Evolutionary conservation across 1,140 invertebrate genomes (phyloP).

Genomic region (Pseudomyrmex gracilis): DNA sequence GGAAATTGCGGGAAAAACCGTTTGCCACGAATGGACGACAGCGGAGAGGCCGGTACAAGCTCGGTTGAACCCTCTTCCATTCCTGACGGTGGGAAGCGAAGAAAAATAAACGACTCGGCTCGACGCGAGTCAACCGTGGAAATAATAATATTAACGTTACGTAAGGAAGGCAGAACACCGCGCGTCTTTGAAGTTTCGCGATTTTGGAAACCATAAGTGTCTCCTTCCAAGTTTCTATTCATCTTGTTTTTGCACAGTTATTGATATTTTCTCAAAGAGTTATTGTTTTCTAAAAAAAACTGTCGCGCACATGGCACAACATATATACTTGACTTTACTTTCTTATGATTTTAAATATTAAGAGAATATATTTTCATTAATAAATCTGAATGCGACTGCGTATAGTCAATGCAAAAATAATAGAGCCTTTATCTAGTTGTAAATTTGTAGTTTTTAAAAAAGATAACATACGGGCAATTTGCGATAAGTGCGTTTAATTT

Average conservation of each 20-base stretch:
- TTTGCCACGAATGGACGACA: slow-evolving; percentile 75
- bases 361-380: neutral
- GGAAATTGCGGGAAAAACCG: slow-evolving; percentile 78
- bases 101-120: slow-evolving; percentile 73
- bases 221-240: neutral
- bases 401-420: no score
- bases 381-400: neutral
- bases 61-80: slow-evolving; percentile 56
- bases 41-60: slow-evolving; percentile 54
- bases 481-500: no score
- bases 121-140: slow-evolving; percentile 66
- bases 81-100: slow-evolving; percentile 65
- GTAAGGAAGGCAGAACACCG: slow-evolving; percentile 21
- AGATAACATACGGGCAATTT: no score
- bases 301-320: neutral
- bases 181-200: slow-evolving; percentile 42
- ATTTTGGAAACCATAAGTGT: slow-evolving; percentile 26
- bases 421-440: no score
- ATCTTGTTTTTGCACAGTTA: neutral
- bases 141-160: slow-evolving; percentile 74
- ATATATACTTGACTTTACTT: neutral
- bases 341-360: neutral
- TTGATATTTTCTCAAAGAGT: neutral
- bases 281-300: neutral
- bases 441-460: neutral